Evolutionary conservation across 92 coral and sea anemone species (phyloP), one percentile per base, ranked within the genome.

Genomic region (Anthopleura xanthogrammica): DNA sequence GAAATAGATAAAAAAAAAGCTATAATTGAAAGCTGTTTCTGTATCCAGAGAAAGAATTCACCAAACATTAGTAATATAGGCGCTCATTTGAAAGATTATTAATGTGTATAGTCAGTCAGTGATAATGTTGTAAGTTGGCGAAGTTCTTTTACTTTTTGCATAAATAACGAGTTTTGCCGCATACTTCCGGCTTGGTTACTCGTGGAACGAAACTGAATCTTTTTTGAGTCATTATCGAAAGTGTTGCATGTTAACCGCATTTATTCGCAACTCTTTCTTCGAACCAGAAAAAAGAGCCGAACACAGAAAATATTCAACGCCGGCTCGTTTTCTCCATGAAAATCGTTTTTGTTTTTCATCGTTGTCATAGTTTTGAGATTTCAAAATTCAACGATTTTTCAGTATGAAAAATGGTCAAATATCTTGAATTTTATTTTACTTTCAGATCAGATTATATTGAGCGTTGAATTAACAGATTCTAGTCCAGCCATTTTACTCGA

Each of bases 131-230:
- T 60, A 60, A 4, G 65, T 60, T 14, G 19, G 10, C 19, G n/a
- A 50, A 50, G 65, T 2, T 60, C 5, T 65, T 65, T 65, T 65
- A 1, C 42, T 20, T 68, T 13, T 23, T 12, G 41, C 12, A 29
- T 23, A 68, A 23, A 68, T 68, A 23, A 68, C 16, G 36, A 68
- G 7, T 29, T 68, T 16, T 29, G 41, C 36, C 16, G 16, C 16
- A 68, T 68, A 22, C 43, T 68, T 68, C 74, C 42, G 74, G 74
- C 41, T 29, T 9, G 16, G 40, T 4, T 68, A 3, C 4, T 68
- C 42, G 17, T 68, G 74, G 74, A 68, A 36, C 74, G 74, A 68
- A 68, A 68, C 74, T 29, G 74, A 68, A 68, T 36, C 16, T 68
- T 8, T 29, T 9, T 68, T 36, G 36, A 10, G 42, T 68, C 74